These are phyloP conservation scores for Oasisia sp. DNA, from an alignment of 2,888 invertebrate species.

Conservation along the genomic window DNA sequence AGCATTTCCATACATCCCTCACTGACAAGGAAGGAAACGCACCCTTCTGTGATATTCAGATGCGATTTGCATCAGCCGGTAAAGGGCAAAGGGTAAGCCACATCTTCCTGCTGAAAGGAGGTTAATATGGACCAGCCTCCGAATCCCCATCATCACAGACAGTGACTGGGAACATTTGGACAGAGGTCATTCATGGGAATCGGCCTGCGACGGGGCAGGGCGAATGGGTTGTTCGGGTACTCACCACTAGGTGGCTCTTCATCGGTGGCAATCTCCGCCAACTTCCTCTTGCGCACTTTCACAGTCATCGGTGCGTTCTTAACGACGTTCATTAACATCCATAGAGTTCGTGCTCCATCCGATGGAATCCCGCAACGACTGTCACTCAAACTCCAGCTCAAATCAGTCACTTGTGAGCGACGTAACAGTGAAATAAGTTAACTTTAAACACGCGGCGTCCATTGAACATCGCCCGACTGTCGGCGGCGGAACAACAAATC, in stretches of 20 bases:
- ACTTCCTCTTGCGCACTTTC: conserved; percentile 10
- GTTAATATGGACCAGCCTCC: background rate
- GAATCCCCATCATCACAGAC: background rate
- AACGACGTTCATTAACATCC: conserved; percentile 17
- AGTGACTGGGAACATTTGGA: background rate
- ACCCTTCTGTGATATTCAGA: background rate
- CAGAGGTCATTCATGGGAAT: background rate
- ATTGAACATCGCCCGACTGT: background rate
- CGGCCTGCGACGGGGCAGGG: background rate
- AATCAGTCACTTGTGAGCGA: background rate
- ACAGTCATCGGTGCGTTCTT: conserved; percentile 17
- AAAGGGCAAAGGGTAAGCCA: background rate
- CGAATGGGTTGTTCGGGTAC: background rate
- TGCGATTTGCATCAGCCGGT: background rate
- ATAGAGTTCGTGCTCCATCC: background rate
- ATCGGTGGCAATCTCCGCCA: conserved; percentile 17
- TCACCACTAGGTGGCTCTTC: conserved; percentile 12
- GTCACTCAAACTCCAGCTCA: background rate
- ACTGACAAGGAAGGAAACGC: background rate
- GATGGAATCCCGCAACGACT: background rate
- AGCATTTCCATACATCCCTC: background rate
- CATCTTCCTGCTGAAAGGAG: background rate
- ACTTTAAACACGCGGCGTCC: background rate
- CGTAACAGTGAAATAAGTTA: background rate
- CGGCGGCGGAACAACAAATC: background rate